phyloP scores from a whole-genome alignment of 2,888 invertebrate genomes.

The Tipula vernalis region DNA sequence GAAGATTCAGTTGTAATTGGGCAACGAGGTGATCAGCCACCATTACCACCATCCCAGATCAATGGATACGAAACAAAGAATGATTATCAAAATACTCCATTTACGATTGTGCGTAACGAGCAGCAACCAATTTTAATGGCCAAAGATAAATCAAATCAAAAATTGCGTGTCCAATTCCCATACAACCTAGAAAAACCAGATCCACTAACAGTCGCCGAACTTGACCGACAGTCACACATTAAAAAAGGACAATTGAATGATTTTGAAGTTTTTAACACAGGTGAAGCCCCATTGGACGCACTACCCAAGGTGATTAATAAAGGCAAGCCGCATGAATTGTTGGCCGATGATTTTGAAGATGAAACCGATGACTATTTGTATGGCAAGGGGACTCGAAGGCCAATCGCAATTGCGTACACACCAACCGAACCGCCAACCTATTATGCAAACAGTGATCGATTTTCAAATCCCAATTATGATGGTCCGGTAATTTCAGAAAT shows the following conservation, averaged over 20 bases:
- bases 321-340: conserved; percentile 20
- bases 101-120: conserved; percentile 33
- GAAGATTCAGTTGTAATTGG: conserved; percentile 42
- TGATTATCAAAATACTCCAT: conserved; percentile 36
- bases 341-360: conserved; percentile 18
- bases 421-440: conserved; percentile 40
- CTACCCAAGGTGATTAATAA: conserved; percentile 37
- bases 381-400: conserved; percentile 40
- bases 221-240: conserved; percentile 25
- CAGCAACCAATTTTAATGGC: conserved; percentile 36
- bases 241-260: conserved; percentile 30
- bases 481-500: conserved; percentile 39
- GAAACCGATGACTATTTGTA: conserved; percentile 20
- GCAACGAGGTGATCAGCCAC: conserved; percentile 39
- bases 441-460: conserved; percentile 23
- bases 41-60: conserved; percentile 34
- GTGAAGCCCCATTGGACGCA: conserved; percentile 29
- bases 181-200: conserved; percentile 50
- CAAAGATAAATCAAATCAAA: conserved; percentile 29
- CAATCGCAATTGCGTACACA: conserved; percentile 52
- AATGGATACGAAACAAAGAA: conserved; percentile 20
- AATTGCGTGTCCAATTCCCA: conserved; percentile 42
- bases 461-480: conserved; percentile 37
- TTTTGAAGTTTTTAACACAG: conserved; percentile 14
- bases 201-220: conserved; percentile 28